Base-by-base conservation (phyloP, 2,113 vertebrate genomes). In the Bombycilla garrulus region DNA sequence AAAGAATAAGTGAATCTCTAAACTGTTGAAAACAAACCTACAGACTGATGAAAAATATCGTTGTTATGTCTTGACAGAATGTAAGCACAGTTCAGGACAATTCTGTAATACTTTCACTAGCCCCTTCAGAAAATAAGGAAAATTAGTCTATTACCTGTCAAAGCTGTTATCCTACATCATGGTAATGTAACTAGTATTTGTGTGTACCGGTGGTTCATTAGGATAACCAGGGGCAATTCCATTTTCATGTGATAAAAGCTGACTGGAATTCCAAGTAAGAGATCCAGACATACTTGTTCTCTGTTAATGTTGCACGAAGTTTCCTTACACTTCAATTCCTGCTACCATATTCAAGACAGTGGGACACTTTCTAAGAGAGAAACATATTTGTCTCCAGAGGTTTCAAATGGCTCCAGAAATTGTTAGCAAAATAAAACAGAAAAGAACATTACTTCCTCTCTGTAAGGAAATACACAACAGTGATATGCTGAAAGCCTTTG, bases 131-230 rank as follows among this genome's bases (percentile, higher is more conserved):
- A 69, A 81, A 77, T 11, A 84, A 42, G 13, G 11, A 33, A 47
- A 80, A 76, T 4, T 20, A 66, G 6, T 23, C 18, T 44, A 24
- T n/a, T 71, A 33, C 9, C 15, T 51, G 25, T 44, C 33, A 47
- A 56, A 71, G 15, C 7, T 82, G 25, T 45, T 64, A 45, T 20
- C 20, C 16, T 6, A 36, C 0, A 0, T 36, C 31, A 47, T 12
- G 4, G 18, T 29, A 67, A 36, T 12, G 9, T 40, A 76, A 86
- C 50, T 31, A 69, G 4, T 18, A 56, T 81, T 69, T 84, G 13
- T 76, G 9, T 25, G 44, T 58, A 53, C 16, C 35, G 61, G 1
- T 28, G 5, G 29, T 24, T n/a, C 5, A n/a, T 53, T 25, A 28
- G 25, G 9, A 31, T 26, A 81, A 56, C 40, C 6, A 9, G 15